Evolutionary conservation across 2,888 invertebrate genomes (phyloP).

Genomic region (Phyllotreta cruciferae): DNA sequence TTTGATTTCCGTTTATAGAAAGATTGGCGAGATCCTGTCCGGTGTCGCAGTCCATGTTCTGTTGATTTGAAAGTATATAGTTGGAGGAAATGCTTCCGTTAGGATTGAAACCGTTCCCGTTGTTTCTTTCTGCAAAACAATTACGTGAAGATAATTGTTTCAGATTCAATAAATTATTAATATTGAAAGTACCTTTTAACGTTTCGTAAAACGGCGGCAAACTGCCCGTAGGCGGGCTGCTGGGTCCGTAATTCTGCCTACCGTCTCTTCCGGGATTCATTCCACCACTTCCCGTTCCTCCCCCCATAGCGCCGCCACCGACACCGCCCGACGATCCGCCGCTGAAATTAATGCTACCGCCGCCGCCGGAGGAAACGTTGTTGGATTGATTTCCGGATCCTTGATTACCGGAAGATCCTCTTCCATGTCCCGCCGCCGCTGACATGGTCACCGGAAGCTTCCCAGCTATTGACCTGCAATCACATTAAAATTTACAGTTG

Average conservation of each 20-base stretch:
- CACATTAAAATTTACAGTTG: neutral
- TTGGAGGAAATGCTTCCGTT: constrained; percentile 70
- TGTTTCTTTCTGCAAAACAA: constrained; percentile 62
- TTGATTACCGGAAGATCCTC: constrained; percentile 61
- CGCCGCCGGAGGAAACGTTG: constrained; percentile 28
- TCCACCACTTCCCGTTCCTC: constrained; percentile 77
- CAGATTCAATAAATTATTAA: neutral
- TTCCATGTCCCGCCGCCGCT: constrained; percentile 82
- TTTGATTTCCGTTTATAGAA: constrained; percentile 62
- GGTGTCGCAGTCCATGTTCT: constrained; percentile 79
- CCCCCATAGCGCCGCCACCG: constrained; percentile 63
- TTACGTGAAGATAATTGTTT: no score
- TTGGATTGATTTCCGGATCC: constrained; percentile 31
- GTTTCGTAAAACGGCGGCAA: constrained; percentile 90
- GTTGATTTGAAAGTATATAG: constrained; percentile 72
- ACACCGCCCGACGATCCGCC: constrained; percentile 64
- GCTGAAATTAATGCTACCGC: constrained; percentile 49
- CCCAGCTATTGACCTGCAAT: constrained; percentile 56
- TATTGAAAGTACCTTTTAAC: constrained; percentile 65
- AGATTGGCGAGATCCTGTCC: constrained; percentile 66
- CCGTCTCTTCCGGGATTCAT: constrained; percentile 76
- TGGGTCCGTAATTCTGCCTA: constrained; percentile 85
- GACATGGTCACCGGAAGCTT: constrained; percentile 72
- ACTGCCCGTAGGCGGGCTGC: constrained; percentile 86
- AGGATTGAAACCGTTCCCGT: constrained; percentile 72